Conservation (phyloP, 2,888 invertebrate genomes). For the Carcina quercana region DNA sequence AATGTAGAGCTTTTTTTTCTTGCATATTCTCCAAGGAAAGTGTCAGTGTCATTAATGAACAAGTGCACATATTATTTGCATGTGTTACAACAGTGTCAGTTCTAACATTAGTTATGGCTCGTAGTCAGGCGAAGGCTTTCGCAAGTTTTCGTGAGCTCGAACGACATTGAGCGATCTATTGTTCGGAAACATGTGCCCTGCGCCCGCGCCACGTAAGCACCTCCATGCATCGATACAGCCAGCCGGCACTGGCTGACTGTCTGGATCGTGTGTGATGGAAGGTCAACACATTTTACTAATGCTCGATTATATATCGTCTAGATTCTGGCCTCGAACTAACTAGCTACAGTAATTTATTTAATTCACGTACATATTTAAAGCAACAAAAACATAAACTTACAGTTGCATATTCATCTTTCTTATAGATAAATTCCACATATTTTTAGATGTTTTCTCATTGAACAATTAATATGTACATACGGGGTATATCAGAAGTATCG, state of each 20-base stretch:
- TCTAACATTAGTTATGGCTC: constrained; percentile 6
- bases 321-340: constrained; percentile 11
- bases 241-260: constrained; percentile 18
- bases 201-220: constrained; percentile 6
- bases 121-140: constrained; percentile 37
- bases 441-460: no score
- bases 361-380: no score
- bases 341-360: no score
- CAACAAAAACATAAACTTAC: no score
- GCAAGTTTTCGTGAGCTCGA: constrained; percentile 59
- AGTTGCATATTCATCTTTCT: no score
- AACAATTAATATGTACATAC: no score
- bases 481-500: no score
- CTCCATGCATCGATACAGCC: constrained; percentile 9
- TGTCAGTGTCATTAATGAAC: background rate
- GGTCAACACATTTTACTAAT: constrained; percentile 30
- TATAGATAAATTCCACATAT: no score
- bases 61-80: background rate
- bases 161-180: constrained; percentile 60
- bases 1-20: no score
- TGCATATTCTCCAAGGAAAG: constrained; percentile 1
- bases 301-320: constrained; percentile 18
- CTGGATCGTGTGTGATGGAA: constrained; percentile 51
- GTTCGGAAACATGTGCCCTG: constrained; percentile 28
- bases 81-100: constrained; percentile 9